Evolutionary conservation across 2,113 vertebrate genomes (phyloP).

Genomic region (Trematomus loennbergii): DNA sequence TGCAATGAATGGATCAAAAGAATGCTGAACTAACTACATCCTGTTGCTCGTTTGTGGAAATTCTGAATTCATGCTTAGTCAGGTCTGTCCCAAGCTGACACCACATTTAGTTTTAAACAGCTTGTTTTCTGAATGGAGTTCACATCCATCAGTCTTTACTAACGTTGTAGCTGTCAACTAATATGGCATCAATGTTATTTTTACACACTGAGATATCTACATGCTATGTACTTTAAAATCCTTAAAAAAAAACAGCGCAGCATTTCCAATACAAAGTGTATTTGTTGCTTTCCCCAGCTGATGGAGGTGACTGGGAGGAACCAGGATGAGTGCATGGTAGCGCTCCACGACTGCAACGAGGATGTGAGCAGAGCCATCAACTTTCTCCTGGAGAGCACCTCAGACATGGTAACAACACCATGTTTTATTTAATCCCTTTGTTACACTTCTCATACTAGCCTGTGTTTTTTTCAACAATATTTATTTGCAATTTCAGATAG

Average conservation of each 20-base stretch:
- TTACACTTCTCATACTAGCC: not conserved
- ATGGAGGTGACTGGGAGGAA: conserved; percentile 99
- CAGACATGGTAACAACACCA: conserved; percentile 89
- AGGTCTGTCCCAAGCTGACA: no score
- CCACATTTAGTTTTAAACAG: no score
- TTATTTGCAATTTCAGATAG: not conserved
- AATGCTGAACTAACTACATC: no score
- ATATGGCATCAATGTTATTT: no score
- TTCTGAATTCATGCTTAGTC: no score
- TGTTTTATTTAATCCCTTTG: not conserved
- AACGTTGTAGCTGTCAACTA: no score
- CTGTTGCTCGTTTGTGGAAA: no score
- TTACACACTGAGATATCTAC: no score
- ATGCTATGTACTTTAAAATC: no score
- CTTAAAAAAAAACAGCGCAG: not conserved
- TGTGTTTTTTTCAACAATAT: not conserved
- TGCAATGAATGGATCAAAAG: no score
- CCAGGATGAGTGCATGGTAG: conserved; percentile 98
- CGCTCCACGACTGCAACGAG: conserved; percentile 97
- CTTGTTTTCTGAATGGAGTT: no score
- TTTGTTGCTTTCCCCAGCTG: conserved; percentile 82
- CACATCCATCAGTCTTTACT: no score
- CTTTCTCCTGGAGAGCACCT: conserved; percentile 96
- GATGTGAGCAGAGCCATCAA: conserved; percentile 99
- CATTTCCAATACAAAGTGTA: not conserved